Conservation (phyloP, 2,113 vertebrate species). For the Bubalus kerabau region DNA sequence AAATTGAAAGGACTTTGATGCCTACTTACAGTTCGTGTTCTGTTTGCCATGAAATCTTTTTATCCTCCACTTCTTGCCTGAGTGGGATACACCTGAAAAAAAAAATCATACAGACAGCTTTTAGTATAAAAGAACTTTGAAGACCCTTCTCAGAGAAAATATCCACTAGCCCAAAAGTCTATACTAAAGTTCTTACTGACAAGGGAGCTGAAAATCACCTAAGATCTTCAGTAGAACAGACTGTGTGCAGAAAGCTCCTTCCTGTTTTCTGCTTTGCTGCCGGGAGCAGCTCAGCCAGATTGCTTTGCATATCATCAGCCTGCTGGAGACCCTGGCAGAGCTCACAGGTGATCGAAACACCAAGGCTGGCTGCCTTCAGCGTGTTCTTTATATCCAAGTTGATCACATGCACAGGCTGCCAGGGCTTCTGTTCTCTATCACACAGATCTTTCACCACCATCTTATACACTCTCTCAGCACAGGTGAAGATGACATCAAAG, state of each 20-base stretch:
- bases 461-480: not conserved
- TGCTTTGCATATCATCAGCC: not conserved
- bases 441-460: not conserved
- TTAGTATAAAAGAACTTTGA: not conserved
- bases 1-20: not conserved
- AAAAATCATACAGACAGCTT: not conserved
- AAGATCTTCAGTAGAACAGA: not conserved
- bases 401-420: not conserved
- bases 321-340: not conserved
- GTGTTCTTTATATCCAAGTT: not conserved
- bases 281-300: not conserved
- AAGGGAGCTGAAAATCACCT: too few relatives aligned
- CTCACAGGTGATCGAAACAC: not conserved
- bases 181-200: fast-evolving
- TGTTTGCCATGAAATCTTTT: not conserved
- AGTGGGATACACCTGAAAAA: not conserved
- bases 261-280: not conserved
- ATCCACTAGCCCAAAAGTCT: not conserved
- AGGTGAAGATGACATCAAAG: not conserved
- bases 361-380: not conserved
- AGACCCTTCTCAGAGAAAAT: not conserved
- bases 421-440: not conserved
- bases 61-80: not conserved
- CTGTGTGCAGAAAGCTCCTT: not conserved
- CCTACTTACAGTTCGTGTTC: fast-evolving